Conservation (phyloP, 2,797 vertebrate genomes). For the Myotis planiceps region DNA sequence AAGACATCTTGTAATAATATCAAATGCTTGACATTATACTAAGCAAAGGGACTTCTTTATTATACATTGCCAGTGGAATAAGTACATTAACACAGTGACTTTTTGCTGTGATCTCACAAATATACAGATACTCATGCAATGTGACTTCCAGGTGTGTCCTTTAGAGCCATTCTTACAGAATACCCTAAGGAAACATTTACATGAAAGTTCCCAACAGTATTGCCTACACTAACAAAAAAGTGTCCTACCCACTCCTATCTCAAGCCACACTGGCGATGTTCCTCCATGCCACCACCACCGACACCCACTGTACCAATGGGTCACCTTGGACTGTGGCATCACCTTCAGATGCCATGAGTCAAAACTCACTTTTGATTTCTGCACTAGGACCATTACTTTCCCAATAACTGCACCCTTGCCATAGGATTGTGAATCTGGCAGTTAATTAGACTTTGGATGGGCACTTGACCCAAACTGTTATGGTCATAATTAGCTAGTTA, state of each 20-base stretch:
- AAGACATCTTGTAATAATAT: not conserved
- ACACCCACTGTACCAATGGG: accelerated
- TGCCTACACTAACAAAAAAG: not conserved
- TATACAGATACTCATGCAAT: no score
- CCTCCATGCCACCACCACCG: not conserved
- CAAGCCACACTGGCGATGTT: accelerated
- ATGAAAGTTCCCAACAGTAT: not conserved
- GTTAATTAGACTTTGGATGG: not conserved
- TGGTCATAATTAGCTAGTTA: not conserved
- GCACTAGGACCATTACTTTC: not conserved
- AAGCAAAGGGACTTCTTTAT: not conserved
- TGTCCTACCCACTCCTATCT: not conserved
- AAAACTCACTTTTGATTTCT: not conserved
- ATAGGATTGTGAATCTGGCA: not conserved
- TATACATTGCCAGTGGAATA: not conserved
- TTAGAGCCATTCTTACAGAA: not conserved
- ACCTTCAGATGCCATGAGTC: not conserved
- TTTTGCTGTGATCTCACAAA: not conserved
- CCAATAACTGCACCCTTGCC: not conserved
- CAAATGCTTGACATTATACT: not conserved
- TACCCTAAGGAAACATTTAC: no score
- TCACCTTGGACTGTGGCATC: no score
- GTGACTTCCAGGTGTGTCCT: not conserved
- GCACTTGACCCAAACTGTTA: not conserved
- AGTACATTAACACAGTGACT: not conserved